phyloP scores from a whole-genome alignment of 2,797 vertebrate species.

The Mus spretus region DNA sequence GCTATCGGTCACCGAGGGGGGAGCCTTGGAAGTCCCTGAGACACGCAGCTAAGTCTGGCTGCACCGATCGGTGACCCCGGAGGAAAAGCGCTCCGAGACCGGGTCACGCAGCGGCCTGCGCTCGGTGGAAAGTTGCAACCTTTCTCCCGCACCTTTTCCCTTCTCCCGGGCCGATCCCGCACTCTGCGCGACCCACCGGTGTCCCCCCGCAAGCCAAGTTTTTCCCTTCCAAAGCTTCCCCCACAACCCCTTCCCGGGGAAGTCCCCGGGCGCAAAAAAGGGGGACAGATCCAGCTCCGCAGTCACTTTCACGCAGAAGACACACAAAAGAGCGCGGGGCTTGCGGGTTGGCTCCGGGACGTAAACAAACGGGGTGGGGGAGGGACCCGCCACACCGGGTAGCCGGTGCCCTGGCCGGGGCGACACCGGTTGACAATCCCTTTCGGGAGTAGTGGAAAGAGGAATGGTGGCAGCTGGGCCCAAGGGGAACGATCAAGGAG shows the following conservation, averaged over 20 bases:
- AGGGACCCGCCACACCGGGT: background rate
- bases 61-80: background rate
- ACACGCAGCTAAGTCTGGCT: background rate
- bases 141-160: background rate
- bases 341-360: constrained; percentile 64
- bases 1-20: background rate
- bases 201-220: background rate
- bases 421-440: constrained; percentile 4
- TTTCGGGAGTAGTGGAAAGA: background rate
- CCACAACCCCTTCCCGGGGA: background rate
- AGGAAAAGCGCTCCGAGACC: background rate
- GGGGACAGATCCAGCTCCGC: background rate
- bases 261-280: background rate
- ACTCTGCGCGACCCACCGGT: background rate
- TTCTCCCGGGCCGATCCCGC: background rate
- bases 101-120: background rate
- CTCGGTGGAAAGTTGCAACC: background rate
- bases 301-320: background rate
- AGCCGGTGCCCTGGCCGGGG: background rate
- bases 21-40: background rate
- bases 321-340: constrained; percentile 80
- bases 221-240: background rate
- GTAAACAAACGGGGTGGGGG: constrained; percentile 72
- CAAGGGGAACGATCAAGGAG: background rate
- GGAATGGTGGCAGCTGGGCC: background rate